A percentile compares a stretch with the other conserved stretches of the same genome.
Conservation (phyloP, 2,113 vertebrate genomes). For the Sylvicapra grimmia region DNA sequence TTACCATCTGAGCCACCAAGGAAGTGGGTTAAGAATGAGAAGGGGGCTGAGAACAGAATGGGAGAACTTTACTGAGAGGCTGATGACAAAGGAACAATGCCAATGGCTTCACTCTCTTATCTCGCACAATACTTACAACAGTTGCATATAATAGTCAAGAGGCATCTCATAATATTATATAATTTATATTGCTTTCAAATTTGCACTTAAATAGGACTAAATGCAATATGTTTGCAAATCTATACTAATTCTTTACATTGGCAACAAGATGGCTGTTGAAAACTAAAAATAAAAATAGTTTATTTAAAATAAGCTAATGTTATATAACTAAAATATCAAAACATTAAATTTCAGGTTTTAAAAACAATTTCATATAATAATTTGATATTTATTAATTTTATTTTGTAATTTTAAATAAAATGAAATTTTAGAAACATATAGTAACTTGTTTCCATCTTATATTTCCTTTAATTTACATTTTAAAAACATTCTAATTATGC, state of each 20-base stretch:
- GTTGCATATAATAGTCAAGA: not conserved
- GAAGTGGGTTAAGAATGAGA: not conserved
- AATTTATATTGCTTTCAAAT: not conserved
- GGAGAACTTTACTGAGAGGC: not conserved
- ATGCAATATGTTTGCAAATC: not conserved
- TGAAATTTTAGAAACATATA: not conserved
- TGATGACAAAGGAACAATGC: not conserved
- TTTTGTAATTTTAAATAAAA: conserved; percentile 11
- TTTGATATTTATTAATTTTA: not conserved
- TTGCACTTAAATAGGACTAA: not conserved
- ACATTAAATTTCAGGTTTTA: not conserved
- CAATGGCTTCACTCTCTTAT: not conserved
- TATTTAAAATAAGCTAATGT: not conserved
- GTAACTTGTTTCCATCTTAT: not conserved
- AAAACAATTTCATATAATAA: not conserved
- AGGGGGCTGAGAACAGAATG: not conserved
- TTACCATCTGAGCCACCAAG: too few relatives aligned
- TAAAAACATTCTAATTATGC: not conserved
- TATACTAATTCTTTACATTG: not conserved
- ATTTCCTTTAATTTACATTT: not conserved
- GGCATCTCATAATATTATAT: not conserved
- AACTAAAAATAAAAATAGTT: not conserved
- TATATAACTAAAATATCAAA: not conserved
- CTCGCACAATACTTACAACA: not conserved
- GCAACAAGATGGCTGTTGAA: not conserved